Base-by-base conservation (phyloP, 2,888 invertebrate genomes). In the Lasioglossum zephyrum region DNA sequence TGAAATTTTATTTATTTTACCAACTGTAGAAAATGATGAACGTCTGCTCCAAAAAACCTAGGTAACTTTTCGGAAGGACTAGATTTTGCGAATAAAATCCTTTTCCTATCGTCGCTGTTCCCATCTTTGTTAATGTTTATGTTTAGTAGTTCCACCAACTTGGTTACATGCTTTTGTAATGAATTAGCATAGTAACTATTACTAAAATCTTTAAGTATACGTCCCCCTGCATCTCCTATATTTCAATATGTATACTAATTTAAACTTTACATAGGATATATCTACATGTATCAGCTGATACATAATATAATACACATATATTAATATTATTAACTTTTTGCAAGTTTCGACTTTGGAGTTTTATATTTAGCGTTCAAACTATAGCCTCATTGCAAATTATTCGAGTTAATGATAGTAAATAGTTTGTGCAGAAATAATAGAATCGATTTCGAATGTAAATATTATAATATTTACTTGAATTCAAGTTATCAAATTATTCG, bases 21-120 rank as follows among this genome's bases (percentile, higher is more conserved):
- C 87, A 72, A 69, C 87, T 87, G 91, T 0, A 93, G 72, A 70
- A 92, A 93, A 73, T 91, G 81, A 83, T 91, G 86, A 53, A 93
- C 82, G 86, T 93, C 91, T 47, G 88, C 89, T 22, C 90, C 84
- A 74, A 88, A 80, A 57, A 88, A 86, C 53, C 80, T 78, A 13
- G 92, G 86, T 39, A 91, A 73, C 36, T 82, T 75, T 31, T 81
- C 22, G 0, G 79, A 72, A 6, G 86, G 82, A 49, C 82, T 82
- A n/a, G 44, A 26, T 60, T 87, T 87, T 6, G 88, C 82, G 18
- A 85, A 86, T 36, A 91, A 80, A 60, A 92, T 44, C 4, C 60
- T 79, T 44, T 83, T 77, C 5, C 87, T 85, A 6, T 36, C 41
- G 11, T 72, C 72, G 18, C 57, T n/a, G 6, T 72, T 53, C 22